A percentile compares a stretch with the other conserved stretches of the same genome.
phyloP scores from a whole-genome alignment of 2,888 invertebrate genomes.

The Drosophila macrospina region DNA sequence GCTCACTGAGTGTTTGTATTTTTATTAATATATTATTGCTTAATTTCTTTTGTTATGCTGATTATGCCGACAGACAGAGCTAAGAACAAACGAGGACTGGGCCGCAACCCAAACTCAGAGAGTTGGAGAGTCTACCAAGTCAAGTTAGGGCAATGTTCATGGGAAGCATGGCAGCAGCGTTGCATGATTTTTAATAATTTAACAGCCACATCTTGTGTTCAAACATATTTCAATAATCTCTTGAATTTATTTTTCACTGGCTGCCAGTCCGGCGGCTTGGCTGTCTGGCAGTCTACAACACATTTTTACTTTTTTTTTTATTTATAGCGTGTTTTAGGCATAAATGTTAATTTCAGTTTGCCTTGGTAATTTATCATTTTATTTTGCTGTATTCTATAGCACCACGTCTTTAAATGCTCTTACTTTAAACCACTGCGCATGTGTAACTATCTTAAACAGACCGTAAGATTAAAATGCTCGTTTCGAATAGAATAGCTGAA shows the following conservation, averaged over 20 bases:
- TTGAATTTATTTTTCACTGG: slow-evolving; percentile 32
- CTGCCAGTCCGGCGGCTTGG: slow-evolving; percentile 13
- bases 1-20: slow-evolving; percentile 54
- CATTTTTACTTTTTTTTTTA: slow-evolving; percentile 36
- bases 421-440: slow-evolving; percentile 83
- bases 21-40: slow-evolving; percentile 83
- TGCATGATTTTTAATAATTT: slow-evolving; percentile 80
- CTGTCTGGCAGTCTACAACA: slow-evolving; percentile 39
- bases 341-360: slow-evolving; percentile 79
- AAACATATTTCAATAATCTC: slow-evolving; percentile 63
- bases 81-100: slow-evolving; percentile 55
- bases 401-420: slow-evolving; percentile 78
- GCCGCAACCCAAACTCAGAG: slow-evolving; percentile 9
- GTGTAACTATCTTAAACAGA: slow-evolving; percentile 80
- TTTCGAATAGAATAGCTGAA: slow-evolving; percentile 13
- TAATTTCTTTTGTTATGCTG: slow-evolving; percentile 84
- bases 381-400: slow-evolving; percentile 36
- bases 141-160: slow-evolving; percentile 60
- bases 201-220: slow-evolving; percentile 59
- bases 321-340: slow-evolving; percentile 50
- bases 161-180: slow-evolving; percentile 72
- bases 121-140: slow-evolving; percentile 18
- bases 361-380: slow-evolving; percentile 81
- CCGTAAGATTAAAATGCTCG: slow-evolving; percentile 31
- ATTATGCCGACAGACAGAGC: slow-evolving; percentile 76